phyloP scores from a whole-genome alignment of 2,113 vertebrate genomes.

The Eira barbara region DNA sequence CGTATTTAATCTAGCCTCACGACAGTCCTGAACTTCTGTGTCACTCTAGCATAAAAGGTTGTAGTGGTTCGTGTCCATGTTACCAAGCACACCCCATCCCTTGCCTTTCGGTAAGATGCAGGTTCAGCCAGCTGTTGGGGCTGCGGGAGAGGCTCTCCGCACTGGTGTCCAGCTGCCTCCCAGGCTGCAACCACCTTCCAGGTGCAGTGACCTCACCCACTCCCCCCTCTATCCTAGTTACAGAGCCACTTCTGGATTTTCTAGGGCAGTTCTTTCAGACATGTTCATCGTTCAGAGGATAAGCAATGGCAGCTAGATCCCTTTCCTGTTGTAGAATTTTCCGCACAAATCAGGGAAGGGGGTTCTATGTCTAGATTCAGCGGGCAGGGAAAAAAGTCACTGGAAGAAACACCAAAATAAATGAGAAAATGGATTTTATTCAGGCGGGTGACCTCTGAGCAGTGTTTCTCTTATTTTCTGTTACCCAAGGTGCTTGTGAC shows the following conservation, averaged over 20 bases:
- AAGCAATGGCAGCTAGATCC: too few species aligned
- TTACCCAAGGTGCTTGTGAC: background rate
- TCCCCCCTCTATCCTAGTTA: background rate
- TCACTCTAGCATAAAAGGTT: background rate
- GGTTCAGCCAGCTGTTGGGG: too few species aligned
- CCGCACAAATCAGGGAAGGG: background rate
- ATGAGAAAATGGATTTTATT: background rate
- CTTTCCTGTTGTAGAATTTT: background rate
- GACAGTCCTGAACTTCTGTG: background rate
- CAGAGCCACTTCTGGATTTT: background rate
- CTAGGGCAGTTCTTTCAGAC: background rate
- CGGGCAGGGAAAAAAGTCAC: background rate
- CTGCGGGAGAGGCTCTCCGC: background rate
- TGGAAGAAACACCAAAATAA: background rate
- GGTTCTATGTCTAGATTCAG: background rate
- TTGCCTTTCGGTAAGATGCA: background rate
- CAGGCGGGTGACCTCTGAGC: background rate
- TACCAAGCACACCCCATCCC: background rate
- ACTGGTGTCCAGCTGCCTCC: background rate
- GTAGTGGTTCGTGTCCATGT: too few species aligned
- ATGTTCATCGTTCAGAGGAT: background rate
- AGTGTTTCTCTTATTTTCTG: background rate
- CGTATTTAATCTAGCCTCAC: background rate
- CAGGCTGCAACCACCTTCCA: background rate
- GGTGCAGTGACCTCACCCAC: fast-evolving